Percentiles rank a stretch among this genome's conserved stretches.
phyloP scores from a whole-genome alignment of 2,113 vertebrate species.

The Chamaetylas fuelleborni region DNA sequence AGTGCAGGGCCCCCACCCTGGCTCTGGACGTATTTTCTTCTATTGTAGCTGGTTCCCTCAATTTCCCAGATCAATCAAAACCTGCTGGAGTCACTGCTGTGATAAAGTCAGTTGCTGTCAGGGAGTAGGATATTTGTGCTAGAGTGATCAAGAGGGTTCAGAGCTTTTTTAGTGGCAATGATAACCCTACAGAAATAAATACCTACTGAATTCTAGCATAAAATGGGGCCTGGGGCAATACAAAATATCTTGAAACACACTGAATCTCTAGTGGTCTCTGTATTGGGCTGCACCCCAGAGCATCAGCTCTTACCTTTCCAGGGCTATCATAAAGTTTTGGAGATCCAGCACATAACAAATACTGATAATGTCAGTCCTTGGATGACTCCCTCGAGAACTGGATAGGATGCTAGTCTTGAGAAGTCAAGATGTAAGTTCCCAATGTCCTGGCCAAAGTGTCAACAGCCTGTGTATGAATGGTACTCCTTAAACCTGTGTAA shows the following conservation, averaged over 20 bases:
- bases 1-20: constrained; percentile 57
- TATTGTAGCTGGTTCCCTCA: constrained; percentile 64
- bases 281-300: neutral
- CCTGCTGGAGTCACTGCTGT: constrained; percentile 14
- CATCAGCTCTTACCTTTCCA: neutral
- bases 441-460: neutral
- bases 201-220: neutral
- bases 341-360: neutral
- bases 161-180: neutral
- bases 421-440: neutral
- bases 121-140: constrained; percentile 10
- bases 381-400: neutral
- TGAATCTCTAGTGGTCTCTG: neutral
- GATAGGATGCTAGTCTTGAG: neutral
- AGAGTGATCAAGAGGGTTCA: neutral
- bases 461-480: neutral
- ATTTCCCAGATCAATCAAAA: constrained; percentile 58
- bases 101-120: neutral
- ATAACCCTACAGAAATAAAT: neutral
- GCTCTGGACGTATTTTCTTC: constrained; percentile 55
- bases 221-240: neutral
- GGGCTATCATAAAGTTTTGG: neutral
- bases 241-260: neutral
- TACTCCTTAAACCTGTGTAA: neutral
- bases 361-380: neutral